A percentile compares a stretch with the other conserved stretches of the same genome.
phyloP scores from a whole-genome alignment of 2,888 invertebrate species.

The Trissolcus japonicus region DNA sequence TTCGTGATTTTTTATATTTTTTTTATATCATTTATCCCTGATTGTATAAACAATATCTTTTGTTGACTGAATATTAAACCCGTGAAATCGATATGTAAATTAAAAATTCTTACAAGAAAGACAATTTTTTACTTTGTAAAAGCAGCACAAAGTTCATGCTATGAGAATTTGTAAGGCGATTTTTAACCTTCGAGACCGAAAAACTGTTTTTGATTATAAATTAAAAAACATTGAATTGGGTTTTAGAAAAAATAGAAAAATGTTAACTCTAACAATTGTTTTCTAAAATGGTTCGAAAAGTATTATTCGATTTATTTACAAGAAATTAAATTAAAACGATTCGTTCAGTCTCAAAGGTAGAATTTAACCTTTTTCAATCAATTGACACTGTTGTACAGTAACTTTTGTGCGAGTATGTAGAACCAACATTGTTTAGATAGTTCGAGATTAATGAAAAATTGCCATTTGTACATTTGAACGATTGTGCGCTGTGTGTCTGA shows the following conservation, averaged over 20 bases:
- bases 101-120: background rate
- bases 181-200: no score
- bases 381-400: conserved; percentile 31
- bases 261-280: no score
- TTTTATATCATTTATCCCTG: no score
- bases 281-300: no score
- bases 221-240: no score
- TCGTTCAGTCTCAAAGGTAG: no score
- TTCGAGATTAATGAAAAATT: conserved; percentile 56
- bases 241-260: no score
- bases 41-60: no score
- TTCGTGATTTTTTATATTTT: no score
- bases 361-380: conserved; percentile 1
- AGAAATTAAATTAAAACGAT: no score
- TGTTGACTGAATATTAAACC: conserved; percentile 2
- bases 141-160: conserved; percentile 45
- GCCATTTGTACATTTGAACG: conserved; percentile 63
- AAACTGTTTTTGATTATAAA: no score
- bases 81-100: conserved; percentile 1
- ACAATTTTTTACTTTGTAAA: conserved; percentile 26
- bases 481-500: conserved; percentile 55
- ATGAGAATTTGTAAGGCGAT: conserved; percentile 19
- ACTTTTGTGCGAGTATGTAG: conserved; percentile 47
- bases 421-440: conserved; percentile 53
- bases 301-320: no score